phyloP scores from a whole-genome alignment of 2,113 vertebrate genomes.

The Engraulis encrasicolus region DNA sequence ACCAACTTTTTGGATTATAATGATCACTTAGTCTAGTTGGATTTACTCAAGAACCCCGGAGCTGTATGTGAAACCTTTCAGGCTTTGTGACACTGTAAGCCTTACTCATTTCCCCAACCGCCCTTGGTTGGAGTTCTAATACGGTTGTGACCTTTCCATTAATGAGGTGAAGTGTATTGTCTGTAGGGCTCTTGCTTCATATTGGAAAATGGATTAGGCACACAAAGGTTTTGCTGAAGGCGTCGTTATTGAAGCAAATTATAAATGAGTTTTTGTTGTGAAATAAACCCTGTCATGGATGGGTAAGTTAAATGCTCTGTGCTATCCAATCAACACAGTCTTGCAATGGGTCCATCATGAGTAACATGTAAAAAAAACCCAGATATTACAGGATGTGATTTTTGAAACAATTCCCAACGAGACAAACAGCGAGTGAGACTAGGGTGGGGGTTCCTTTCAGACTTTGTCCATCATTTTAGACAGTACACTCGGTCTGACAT shows the following conservation, averaged over 20 bases:
- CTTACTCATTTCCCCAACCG: neutral
- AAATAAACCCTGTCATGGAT: neutral
- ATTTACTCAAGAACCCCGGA: neutral
- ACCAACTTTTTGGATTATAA: neutral
- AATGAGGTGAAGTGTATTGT: conserved; percentile 31
- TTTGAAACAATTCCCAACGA: too few relatives aligned
- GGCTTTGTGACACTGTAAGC: neutral
- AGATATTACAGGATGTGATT: too few relatives aligned
- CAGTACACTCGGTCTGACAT: neutral
- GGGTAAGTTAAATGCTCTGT: neutral
- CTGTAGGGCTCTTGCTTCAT: conserved; percentile 26
- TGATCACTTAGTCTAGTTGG: neutral
- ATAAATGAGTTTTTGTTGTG: neutral
- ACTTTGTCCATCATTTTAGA: neutral
- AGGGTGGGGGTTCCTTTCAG: neutral
- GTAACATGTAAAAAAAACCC: too few relatives aligned
- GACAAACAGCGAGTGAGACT: too few relatives aligned
- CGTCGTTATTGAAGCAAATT: neutral
- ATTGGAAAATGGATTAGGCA: conserved; percentile 21
- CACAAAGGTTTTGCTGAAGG: conserved; percentile 24
- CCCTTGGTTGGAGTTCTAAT: conserved; percentile 8
- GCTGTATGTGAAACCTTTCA: neutral
- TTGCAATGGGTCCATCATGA: too few relatives aligned
- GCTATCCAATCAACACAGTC: too few relatives aligned
- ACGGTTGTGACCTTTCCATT: conserved; percentile 37